Percentiles rank a stretch among this genome's conserved stretches.
Conservation (phyloP, 1,140 invertebrate species). For the Spodoptera frugiperda region DNA sequence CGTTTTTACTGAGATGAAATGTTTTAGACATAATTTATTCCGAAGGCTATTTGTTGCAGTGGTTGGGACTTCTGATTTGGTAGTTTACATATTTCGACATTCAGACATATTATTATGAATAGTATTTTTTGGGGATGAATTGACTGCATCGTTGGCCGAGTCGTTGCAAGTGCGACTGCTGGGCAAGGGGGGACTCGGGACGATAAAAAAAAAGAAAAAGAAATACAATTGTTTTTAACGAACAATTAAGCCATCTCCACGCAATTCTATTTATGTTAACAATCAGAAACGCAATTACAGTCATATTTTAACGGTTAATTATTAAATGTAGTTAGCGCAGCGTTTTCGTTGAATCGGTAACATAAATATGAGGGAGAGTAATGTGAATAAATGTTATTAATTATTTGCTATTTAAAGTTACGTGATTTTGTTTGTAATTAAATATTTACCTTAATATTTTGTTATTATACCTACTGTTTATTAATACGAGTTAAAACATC, state of each 20-base stretch:
- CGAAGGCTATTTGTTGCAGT: background rate
- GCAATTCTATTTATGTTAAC: conserved; percentile 15
- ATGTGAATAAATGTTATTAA: background rate
- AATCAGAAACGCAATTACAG: conserved; percentile 22
- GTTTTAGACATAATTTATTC: background rate
- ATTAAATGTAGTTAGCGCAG: conserved; percentile 19
- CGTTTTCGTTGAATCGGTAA: background rate
- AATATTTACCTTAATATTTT: too few relatives aligned
- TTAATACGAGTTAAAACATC: too few relatives aligned
- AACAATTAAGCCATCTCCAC: background rate
- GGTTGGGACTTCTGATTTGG: too few relatives aligned
- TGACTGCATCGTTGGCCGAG: too few relatives aligned
- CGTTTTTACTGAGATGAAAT: background rate
- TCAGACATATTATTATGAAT: too few relatives aligned
- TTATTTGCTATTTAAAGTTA: background rate
- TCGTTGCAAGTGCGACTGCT: too few relatives aligned
- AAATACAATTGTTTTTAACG: background rate
- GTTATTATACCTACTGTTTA: too few relatives aligned
- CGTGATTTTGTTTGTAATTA: too few relatives aligned
- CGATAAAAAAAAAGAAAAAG: too few relatives aligned
- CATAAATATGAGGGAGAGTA: background rate
- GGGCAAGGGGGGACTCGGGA: too few relatives aligned
- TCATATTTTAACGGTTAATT: conserved; percentile 25
- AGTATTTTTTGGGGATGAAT: too few relatives aligned
- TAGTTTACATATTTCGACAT: too few relatives aligned